Evolutionary conservation across 2,797 vertebrate species (phyloP).

Genomic region (Neosilurus hyrtlii): DNA sequence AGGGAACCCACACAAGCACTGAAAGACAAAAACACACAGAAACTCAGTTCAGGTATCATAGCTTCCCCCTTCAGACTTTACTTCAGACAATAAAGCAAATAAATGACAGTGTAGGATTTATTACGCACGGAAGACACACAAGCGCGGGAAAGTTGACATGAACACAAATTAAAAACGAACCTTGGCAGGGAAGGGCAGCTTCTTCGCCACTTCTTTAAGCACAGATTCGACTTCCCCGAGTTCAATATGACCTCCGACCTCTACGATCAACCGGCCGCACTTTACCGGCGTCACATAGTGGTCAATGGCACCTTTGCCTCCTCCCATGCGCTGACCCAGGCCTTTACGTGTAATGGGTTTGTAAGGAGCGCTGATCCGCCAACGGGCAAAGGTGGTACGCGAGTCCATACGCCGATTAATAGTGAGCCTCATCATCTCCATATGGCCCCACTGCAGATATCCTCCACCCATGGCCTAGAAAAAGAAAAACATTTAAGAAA

Average conservation of each 20-base stretch:
- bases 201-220: constrained; percentile 80
- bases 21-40: background rate
- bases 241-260: constrained; percentile 86
- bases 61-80: background rate
- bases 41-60: background rate
- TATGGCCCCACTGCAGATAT: constrained; percentile 90
- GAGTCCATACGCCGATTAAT: constrained; percentile 83
- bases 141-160: background rate
- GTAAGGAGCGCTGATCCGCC: constrained; percentile 81
- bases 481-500: background rate
- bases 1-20: too few relatives aligned
- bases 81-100: background rate
- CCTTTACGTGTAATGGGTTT: constrained; percentile 89
- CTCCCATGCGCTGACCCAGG: constrained; percentile 93
- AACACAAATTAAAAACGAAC: constrained; percentile 53
- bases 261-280: constrained; percentile 79
- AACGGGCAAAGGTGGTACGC: constrained; percentile 81
- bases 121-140: background rate
- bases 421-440: constrained; percentile 94
- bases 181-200: constrained; percentile 86
- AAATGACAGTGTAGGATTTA: background rate
- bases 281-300: constrained; percentile 87
- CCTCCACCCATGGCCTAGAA: constrained; percentile 88
- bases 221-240: constrained; percentile 77
- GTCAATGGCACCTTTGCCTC: constrained; percentile 91